Percentiles rank a stretch among this genome's conserved stretches.
Conservation (phyloP, 2,113 vertebrate species). For the Gnathonemus longibarbis region DNA sequence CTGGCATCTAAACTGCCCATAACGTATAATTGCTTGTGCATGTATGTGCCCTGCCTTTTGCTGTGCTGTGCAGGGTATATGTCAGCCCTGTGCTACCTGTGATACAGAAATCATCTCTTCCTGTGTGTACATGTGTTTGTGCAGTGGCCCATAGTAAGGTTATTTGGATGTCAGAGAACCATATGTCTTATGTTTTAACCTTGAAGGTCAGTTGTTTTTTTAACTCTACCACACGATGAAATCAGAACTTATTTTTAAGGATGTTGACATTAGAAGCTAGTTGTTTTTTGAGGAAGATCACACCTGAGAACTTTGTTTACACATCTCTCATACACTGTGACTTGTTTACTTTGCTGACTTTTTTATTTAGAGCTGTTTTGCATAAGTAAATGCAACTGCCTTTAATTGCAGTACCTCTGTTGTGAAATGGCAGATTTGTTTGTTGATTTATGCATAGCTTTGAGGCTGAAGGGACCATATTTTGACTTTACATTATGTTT, state of each 20-base stretch:
- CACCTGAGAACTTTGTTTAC: not conserved
- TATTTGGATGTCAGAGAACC: not conserved
- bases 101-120: not conserved
- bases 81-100: not conserved
- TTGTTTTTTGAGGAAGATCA: not conserved
- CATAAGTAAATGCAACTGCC: not conserved
- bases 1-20: too few species aligned
- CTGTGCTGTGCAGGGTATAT: not conserved
- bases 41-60: not conserved
- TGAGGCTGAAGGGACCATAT: not conserved
- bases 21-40: too few species aligned
- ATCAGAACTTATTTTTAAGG: not conserved
- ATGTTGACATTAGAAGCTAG: not conserved
- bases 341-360: not conserved
- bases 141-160: too few species aligned
- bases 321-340: not conserved
- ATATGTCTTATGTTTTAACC: not conserved
- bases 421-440: not conserved
- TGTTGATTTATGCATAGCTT: not conserved
- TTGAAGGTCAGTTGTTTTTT: not conserved
- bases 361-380: not conserved
- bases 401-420: not conserved
- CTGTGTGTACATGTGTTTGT: too few species aligned
- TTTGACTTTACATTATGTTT: not conserved
- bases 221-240: not conserved